A percentile compares a stretch with the other conserved stretches of the same genome.
Evolutionary conservation across 2,113 vertebrate species (phyloP).

Genomic region (Microcebus griseorufus): DNA sequence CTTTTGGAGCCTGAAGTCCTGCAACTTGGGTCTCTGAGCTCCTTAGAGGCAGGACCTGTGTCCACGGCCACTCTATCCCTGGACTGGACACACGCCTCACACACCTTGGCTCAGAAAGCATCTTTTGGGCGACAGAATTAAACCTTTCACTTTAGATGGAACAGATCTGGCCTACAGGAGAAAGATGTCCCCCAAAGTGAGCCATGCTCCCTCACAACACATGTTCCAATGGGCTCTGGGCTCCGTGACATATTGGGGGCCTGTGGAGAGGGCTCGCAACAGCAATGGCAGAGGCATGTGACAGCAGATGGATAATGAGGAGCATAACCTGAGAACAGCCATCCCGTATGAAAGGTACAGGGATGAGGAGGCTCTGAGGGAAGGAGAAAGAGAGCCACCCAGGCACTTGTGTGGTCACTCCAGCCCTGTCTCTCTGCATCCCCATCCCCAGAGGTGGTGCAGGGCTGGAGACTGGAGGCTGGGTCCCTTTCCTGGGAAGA

Average conservation of each 20-base stretch:
- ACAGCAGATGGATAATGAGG: background rate
- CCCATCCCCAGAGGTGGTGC: background rate
- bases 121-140: background rate
- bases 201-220: background rate
- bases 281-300: background rate
- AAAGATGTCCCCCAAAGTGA: background rate
- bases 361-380: background rate
- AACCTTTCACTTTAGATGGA: background rate
- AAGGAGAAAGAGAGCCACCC: background rate
- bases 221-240: background rate
- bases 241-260: background rate
- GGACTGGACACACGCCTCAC: background rate
- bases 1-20: background rate
- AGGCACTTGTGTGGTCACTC: background rate
- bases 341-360: no score
- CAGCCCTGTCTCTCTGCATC: background rate
- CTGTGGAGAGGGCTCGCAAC: background rate
- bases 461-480: no score
- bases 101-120: background rate
- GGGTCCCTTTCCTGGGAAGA: no score
- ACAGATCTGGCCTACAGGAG: background rate
- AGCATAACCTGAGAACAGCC: no score
- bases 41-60: background rate
- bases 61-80: background rate
- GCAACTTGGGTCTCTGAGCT: background rate